phyloP scores from a whole-genome alignment of 2,888 invertebrate genomes.

The Ptilodon capucinus region DNA sequence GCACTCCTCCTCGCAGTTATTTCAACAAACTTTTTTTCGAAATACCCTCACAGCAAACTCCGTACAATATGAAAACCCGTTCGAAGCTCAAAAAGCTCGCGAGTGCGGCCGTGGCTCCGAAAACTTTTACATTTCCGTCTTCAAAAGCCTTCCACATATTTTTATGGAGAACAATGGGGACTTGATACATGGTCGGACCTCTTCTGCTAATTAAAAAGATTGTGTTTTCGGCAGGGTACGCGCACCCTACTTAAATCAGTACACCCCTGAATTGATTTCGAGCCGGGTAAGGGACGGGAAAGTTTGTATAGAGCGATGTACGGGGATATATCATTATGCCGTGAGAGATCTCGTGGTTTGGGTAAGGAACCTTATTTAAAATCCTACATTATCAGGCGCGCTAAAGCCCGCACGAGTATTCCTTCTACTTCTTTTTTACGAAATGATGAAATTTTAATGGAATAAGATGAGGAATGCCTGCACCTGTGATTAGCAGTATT shows the following conservation, averaged over 20 bases:
- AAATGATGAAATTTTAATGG: too few species aligned
- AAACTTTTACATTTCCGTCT: background rate
- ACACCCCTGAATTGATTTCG: slow-evolving; percentile 19
- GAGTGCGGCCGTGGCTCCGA: background rate
- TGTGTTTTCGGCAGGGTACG: slow-evolving; percentile 20
- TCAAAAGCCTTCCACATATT: slow-evolving; percentile 10
- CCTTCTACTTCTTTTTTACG: too few species aligned
- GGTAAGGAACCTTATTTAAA: too few species aligned
- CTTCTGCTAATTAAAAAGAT: slow-evolving; percentile 68
- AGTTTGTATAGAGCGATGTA: slow-evolving; percentile 18
- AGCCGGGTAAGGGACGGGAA: slow-evolving; percentile 1
- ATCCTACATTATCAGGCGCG: too few species aligned
- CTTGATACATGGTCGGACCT: slow-evolving; percentile 51
- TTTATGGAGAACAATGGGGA: slow-evolving; percentile 39
- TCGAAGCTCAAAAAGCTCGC: background rate
- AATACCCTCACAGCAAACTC: background rate
- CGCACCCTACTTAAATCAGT: slow-evolving; percentile 36
- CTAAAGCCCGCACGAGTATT: too few species aligned
- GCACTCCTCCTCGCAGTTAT: background rate
- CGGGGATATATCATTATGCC: slow-evolving; percentile 20
- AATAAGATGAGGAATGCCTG: too few species aligned
- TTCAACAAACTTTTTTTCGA: background rate
- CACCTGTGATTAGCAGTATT: too few species aligned
- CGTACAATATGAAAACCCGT: background rate
- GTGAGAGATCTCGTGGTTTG: slow-evolving; percentile 14